Conservation (phyloP, 1,140 invertebrate genomes). For the Trachymyrmex septentrionalis region DNA sequence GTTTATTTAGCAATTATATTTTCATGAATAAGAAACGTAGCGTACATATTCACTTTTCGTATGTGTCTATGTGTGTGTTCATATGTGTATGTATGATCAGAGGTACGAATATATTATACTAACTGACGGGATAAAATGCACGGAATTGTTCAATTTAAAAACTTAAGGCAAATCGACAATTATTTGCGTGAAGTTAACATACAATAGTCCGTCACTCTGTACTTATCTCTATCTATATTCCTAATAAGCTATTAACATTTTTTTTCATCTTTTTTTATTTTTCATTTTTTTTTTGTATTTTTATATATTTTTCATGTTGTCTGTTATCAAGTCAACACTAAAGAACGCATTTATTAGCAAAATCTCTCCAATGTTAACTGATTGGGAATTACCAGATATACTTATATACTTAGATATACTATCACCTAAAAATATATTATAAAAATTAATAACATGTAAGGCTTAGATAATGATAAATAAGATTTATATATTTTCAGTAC, state of each 20-base stretch:
- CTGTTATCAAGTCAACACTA: constrained; percentile 81
- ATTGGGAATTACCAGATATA: constrained; percentile 73
- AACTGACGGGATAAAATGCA: constrained; percentile 67
- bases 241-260: constrained; percentile 78
- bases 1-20: constrained; percentile 81
- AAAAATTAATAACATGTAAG: constrained; percentile 43
- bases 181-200: constrained; percentile 69
- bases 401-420: constrained; percentile 41
- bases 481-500: constrained; percentile 62
- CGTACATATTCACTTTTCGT: constrained; percentile 75
- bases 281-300: constrained; percentile 73
- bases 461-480: constrained; percentile 67
- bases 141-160: constrained; percentile 66
- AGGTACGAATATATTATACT: constrained; percentile 72
- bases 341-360: constrained; percentile 82
- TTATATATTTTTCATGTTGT: constrained; percentile 71
- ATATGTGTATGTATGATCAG: constrained; percentile 53
- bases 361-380: constrained; percentile 79
- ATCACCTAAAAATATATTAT: constrained; percentile 47
- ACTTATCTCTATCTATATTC: constrained; percentile 71
- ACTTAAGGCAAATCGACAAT: constrained; percentile 61
- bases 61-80: constrained; percentile 3
- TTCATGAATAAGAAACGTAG: constrained; percentile 79
- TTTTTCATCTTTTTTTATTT: constrained; percentile 71
- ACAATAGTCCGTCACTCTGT: constrained; percentile 70